Evolutionary conservation across 2,113 vertebrate species (phyloP).

Genomic region (Thamnaconus septentrionalis): DNA sequence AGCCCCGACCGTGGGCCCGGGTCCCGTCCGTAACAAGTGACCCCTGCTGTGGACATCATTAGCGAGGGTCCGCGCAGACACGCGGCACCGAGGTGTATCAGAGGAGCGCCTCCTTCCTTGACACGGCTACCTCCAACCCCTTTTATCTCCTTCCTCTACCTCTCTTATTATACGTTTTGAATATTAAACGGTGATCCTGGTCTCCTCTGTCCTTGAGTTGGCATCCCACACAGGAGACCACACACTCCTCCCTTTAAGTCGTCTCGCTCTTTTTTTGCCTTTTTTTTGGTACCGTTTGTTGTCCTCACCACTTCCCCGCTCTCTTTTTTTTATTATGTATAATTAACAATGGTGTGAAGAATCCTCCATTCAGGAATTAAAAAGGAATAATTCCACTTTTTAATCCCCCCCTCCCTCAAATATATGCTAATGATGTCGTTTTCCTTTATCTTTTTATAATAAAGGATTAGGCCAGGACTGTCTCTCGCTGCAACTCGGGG

Average conservation of each 20-base stretch:
- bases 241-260: constrained; percentile 34
- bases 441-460: constrained; percentile 86
- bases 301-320: constrained; percentile 29
- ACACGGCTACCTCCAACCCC: constrained; percentile 50
- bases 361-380: constrained; percentile 75
- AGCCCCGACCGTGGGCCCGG: constrained; percentile 54
- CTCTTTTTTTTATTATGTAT: constrained; percentile 64
- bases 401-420: constrained; percentile 73
- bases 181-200: constrained; percentile 58
- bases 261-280: constrained; percentile 10
- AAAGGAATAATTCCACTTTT: constrained; percentile 78
- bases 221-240: constrained; percentile 59
- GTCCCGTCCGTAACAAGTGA: constrained; percentile 60
- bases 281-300: constrained; percentile 47
- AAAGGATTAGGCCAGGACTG: constrained; percentile 83
- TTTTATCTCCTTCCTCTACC: constrained; percentile 57
- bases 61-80: constrained; percentile 41
- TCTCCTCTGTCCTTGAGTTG: constrained; percentile 69
- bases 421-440: constrained; percentile 83
- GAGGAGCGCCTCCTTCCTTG: constrained; percentile 44
- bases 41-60: constrained; percentile 67
- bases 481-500: constrained; percentile 80
- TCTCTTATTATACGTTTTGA: constrained; percentile 64
- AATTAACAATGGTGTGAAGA: constrained; percentile 73
- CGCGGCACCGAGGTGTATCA: constrained; percentile 20